Evolutionary conservation across 2,797 vertebrate genomes (phyloP).

Genomic region (Gouania willdenowi): DNA sequence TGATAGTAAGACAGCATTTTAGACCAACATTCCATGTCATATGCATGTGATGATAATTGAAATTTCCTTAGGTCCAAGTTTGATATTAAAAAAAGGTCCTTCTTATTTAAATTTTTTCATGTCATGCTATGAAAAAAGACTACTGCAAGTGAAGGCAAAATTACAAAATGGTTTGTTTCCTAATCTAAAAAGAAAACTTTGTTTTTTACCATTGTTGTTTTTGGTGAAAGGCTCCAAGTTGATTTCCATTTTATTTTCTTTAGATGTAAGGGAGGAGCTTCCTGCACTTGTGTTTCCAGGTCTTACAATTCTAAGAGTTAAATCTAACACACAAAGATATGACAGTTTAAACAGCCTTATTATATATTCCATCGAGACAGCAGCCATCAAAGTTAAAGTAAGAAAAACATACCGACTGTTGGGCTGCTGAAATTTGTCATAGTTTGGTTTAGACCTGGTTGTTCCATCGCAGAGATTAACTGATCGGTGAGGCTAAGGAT

Average conservation of each 20-base stretch:
- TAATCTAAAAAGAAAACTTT: no score
- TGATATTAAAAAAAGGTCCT: no score
- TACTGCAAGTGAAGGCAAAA: no score
- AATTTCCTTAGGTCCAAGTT: no score
- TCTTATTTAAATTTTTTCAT: no score
- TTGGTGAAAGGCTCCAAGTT: slow-evolving; percentile 33
- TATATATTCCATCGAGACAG: not conserved
- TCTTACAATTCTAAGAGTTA: slow-evolving; percentile 8
- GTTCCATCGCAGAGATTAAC: slow-evolving; percentile 33
- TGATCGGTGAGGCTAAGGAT: slow-evolving; percentile 48
- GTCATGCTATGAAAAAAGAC: no score
- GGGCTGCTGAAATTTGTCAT: slow-evolving; percentile 14
- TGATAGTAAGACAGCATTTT: no score
- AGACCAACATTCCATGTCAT: no score
- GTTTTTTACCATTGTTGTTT: slow-evolving; percentile 43
- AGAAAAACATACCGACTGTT: slow-evolving; percentile 31
- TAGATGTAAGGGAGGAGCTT: slow-evolving; percentile 11
- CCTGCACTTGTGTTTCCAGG: not conserved
- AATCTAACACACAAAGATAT: slow-evolving; percentile 21
- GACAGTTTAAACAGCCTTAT: not conserved
- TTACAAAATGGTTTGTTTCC: no score
- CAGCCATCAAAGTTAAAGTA: not conserved
- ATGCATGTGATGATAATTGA: no score
- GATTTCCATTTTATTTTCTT: slow-evolving; percentile 44
- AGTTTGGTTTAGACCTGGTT: slow-evolving; percentile 1